Evolutionary conservation across 2,888 invertebrate species (phyloP).

Genomic region (Conomelus anceps): DNA sequence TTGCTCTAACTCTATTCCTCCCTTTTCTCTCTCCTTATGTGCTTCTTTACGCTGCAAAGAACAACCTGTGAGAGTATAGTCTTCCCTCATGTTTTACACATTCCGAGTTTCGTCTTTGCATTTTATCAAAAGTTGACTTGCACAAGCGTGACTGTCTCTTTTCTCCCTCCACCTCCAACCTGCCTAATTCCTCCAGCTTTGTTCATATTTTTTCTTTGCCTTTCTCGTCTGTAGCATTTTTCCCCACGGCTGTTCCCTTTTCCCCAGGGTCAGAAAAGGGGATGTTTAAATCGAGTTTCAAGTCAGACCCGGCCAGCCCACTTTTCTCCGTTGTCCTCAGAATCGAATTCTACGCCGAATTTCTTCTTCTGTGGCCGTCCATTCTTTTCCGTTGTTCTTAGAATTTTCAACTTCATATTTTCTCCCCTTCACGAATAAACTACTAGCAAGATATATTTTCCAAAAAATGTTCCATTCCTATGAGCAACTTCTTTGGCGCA

Average conservation of each 20-base stretch:
- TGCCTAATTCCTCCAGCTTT: background rate
- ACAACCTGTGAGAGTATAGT: background rate
- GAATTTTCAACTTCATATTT: background rate
- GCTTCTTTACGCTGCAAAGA: background rate
- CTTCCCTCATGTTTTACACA: slow-evolving; percentile 9
- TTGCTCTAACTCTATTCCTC: background rate
- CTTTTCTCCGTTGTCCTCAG: background rate
- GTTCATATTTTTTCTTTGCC: background rate
- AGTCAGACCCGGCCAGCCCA: background rate
- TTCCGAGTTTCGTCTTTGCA: background rate
- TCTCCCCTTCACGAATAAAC: background rate
- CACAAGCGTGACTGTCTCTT: background rate
- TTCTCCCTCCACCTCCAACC: background rate
- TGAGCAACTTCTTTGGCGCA: background rate
- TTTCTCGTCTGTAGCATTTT: background rate
- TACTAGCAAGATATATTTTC: background rate
- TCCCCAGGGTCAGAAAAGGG: background rate
- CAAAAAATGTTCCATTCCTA: background rate
- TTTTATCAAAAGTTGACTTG: slow-evolving; percentile 7
- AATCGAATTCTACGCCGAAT: background rate
- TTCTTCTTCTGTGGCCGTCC: background rate
- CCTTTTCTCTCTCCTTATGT: background rate
- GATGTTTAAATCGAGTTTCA: background rate
- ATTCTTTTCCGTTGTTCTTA: background rate
- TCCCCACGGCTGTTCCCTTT: background rate